Base-by-base conservation (phyloP, 2,888 invertebrate species). In the Agapetus fuscipes region DNA sequence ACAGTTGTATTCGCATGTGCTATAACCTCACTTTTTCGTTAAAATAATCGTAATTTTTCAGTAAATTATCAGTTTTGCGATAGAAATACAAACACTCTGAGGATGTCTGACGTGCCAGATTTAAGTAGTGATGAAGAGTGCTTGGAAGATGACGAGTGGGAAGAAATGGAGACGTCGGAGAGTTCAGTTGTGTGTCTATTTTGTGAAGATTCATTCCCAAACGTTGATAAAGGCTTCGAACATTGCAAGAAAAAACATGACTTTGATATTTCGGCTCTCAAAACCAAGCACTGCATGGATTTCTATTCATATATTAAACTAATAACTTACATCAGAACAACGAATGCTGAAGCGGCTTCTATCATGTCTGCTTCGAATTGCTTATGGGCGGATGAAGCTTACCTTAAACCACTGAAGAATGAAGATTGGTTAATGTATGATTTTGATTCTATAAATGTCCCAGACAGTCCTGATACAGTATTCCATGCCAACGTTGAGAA, bases 381-480 rank as follows among this genome's bases (percentile, higher is more conserved):
- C 2, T 56, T 75, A 3, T 91, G 89, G 89, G 71, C 76, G 9
- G 77, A 78, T 51, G 87, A 89, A 38, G 75, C 74, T 49, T 90
- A 84, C 57, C 66, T 91, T 41, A 81, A 78, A 55, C 87, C 91
- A 1, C 72, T 77, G 3, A 74, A 77, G 45, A 75, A 82, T 55
- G 91, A 91, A 56, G 74, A 83, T 7, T 84, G 89, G 83, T 60
- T 91, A 28, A 86, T 81, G 76, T 83, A 79, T 57, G 90, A 87
- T 77, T 75, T 66, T 43, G 69, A 69, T 31, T 62, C 66, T n/a
- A 38, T 45, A 7, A 35, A 44, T 27, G 48, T 45, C n/a, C 28
- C 41, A 13, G 30, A 32, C 6, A 50, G 56, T 31, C 45, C 45
- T 2, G 64, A 64, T 10, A 61, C 64, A 1, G 53, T 55, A 6